Base-by-base conservation (phyloP, 2,797 vertebrate species). In the Sylvia borin region DNA sequence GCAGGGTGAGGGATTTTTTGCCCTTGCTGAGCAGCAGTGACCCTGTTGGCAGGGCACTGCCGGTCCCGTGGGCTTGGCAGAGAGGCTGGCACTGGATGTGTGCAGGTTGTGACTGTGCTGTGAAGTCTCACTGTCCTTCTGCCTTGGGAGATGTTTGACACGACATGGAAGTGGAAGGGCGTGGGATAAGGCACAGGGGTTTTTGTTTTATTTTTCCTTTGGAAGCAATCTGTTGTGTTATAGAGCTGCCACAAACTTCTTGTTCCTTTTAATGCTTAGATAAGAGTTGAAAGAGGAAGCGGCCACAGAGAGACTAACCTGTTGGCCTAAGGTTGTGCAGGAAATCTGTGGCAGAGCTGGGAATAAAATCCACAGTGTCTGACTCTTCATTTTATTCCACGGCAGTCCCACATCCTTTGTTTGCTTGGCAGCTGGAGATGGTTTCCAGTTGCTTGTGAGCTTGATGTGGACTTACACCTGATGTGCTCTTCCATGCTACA, bases 201-300 rank as follows among this genome's bases (percentile, higher is more conserved):
- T n/a, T 72, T 71, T 32, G 17, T 6, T 93, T 83, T 32, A 29
- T 25, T 92, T 82, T 90, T 38, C 43, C 43, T 82, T 72, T 90
- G 73, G 61, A 90, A 80, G 50, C 42, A 73, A 29, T 87, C 47
- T 87, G 88, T 91, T 91, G 31, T 77, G 54, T 38, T 95, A 11
- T 3, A 79, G 75, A 70, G 38, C 70, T 80, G 50, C 79, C 43
- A 91, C 93, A 93, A 82, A 82, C 71, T 87, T 92, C 75, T 88
- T 78, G 51, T 93, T 95, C 80, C 77, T 95, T 84, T 86, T 87
- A 48, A 61, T 73, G 74, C 85, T 93, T 91, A 92, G 80, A 32
- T 88, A 73, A 82, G 86, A 61, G 29, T 40, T 91, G 77, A 82
- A 93, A 89, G 89, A 92, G 86, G 84, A 97, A 92, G 38, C 0